Conservation (phyloP, 2,113 vertebrate species). For the Terrapene triunguis region DNA sequence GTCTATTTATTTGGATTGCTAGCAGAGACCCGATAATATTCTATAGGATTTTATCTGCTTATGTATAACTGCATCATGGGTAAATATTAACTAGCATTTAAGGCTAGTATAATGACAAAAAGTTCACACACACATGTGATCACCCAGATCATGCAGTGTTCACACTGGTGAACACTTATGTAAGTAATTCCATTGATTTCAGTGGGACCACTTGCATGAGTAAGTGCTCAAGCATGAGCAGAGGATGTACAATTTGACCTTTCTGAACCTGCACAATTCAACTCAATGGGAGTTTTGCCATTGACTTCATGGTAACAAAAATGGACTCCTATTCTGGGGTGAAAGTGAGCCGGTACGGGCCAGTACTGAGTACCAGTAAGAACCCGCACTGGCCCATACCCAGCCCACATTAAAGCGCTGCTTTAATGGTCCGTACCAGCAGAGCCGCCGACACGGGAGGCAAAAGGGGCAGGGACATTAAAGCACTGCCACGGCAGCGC, state of each 20-base stretch:
- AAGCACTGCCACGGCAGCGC: too few relatives aligned
- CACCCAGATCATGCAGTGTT: conserved; percentile 11
- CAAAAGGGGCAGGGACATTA: too few relatives aligned
- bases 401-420: too few relatives aligned
- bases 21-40: conserved; percentile 46
- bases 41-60: conserved; percentile 42
- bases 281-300: neutral
- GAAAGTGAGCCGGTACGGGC: too few relatives aligned
- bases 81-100: conserved; percentile 45
- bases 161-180: fast-evolving
- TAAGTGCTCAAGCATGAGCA: neutral
- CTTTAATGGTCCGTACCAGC: too few relatives aligned
- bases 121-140: neutral
- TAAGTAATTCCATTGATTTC: neutral
- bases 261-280: neutral
- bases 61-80: conserved; percentile 26
- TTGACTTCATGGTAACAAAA: neutral
- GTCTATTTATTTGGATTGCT: conserved; percentile 48
- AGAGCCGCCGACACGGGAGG: too few relatives aligned
- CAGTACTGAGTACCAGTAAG: too few relatives aligned
- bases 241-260: neutral
- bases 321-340: neutral
- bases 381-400: too few relatives aligned
- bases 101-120: conserved; percentile 31
- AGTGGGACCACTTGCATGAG: too few relatives aligned